Percentiles rank a stretch among this genome's conserved stretches.
phyloP scores from a whole-genome alignment of 2,797 vertebrate species.

The Orestias chungarensis region DNA sequence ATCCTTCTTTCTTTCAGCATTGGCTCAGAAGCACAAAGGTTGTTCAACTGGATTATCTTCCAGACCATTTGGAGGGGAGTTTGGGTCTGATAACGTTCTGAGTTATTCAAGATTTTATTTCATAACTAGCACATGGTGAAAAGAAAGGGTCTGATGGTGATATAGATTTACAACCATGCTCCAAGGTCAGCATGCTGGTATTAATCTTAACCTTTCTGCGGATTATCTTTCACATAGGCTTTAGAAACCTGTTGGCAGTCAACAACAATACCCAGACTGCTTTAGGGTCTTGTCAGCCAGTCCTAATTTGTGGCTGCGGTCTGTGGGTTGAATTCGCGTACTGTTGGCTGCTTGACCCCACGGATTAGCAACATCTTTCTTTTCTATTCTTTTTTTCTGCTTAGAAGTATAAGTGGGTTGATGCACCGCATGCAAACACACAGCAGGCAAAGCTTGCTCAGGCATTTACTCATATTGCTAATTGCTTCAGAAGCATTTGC shows the following conservation, averaged over 20 bases:
- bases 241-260: constrained; percentile 64
- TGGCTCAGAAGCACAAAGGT: constrained; percentile 7
- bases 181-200: constrained; percentile 67
- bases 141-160: constrained; percentile 36
- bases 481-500: neutral
- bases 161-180: constrained; percentile 64
- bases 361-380: constrained; percentile 78
- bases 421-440: constrained; percentile 65
- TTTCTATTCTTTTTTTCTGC: constrained; percentile 54
- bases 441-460: constrained; percentile 60
- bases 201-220: constrained; percentile 76
- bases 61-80: neutral
- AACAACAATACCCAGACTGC: constrained; percentile 74
- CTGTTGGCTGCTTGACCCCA: constrained; percentile 74
- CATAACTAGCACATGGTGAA: neutral
- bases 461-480: constrained; percentile 22
- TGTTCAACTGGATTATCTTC: neutral
- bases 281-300: constrained; percentile 68
- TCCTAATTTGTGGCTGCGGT: constrained; percentile 78
- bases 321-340: constrained; percentile 72
- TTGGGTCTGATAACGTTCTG: neutral
- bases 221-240: constrained; percentile 61
- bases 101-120: neutral
- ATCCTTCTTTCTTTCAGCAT: constrained; percentile 23
- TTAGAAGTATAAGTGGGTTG: constrained; percentile 50